Evolutionary conservation across 2,797 vertebrate species (phyloP).

Genomic region (Mormyrops boulengeri): DNA sequence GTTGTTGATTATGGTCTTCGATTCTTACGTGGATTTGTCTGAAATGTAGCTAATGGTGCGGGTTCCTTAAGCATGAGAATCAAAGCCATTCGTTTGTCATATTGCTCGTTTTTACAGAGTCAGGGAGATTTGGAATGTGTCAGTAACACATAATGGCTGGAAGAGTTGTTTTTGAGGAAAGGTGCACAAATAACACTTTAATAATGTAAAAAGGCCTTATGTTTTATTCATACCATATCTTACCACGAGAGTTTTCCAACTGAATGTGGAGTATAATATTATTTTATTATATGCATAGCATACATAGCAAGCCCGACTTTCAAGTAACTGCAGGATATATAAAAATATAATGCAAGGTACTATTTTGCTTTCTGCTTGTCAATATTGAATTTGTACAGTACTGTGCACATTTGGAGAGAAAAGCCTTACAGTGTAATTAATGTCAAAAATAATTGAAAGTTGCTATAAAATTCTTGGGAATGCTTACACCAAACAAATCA

Average conservation of each 20-base stretch:
- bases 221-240: constrained; percentile 5
- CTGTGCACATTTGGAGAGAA: not conserved
- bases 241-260: not conserved
- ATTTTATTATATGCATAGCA: not conserved
- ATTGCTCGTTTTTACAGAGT: not conserved
- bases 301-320: not conserved
- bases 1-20: not conserved
- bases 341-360: not conserved
- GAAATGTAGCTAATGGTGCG: not conserved
- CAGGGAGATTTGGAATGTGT: not conserved
- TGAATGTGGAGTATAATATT: constrained; percentile 1
- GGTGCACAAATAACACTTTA: not conserved
- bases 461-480: not conserved
- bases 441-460: not conserved
- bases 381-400: not conserved
- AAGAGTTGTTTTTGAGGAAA: not conserved
- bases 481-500: not conserved
- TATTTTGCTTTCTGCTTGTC: not conserved
- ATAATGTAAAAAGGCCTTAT: not conserved
- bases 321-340: constrained; percentile 1
- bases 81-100: not conserved
- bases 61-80: not conserved
- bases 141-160: not conserved
- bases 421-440: not conserved
- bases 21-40: not conserved